phyloP scores from a whole-genome alignment of 2,888 invertebrate species.

The Cremastobaeus sp. region DNA sequence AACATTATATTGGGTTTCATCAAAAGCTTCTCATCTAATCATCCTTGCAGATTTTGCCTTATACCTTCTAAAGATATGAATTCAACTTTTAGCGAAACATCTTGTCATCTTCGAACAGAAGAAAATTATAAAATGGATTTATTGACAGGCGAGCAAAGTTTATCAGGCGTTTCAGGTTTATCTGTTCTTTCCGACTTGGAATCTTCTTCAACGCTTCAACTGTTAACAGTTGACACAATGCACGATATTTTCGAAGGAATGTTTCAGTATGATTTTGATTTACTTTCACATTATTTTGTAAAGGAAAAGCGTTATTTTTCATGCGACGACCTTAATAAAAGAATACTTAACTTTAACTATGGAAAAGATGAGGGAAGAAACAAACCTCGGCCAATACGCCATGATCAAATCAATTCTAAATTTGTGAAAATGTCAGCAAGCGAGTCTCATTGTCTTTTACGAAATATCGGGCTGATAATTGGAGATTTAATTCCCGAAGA shows the following conservation, averaged over 20 bases:
- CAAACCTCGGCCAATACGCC: conserved; percentile 21
- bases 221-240: conserved; percentile 39
- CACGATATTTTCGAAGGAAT: conserved; percentile 42
- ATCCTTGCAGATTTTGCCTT: neutral
- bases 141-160: neutral
- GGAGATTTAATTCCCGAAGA: conserved; percentile 41
- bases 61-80: neutral
- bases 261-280: neutral
- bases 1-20: neutral
- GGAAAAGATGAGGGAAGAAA: conserved; percentile 36
- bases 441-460: conserved; percentile 40
- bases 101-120: neutral
- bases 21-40: neutral
- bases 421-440: conserved; percentile 50
- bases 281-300: neutral
- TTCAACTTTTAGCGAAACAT: neutral
- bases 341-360: conserved; percentile 14
- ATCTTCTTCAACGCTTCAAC: neutral
- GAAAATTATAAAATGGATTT: neutral
- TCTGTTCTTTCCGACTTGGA: neutral
- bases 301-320: neutral
- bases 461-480: conserved; percentile 43
- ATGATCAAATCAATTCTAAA: conserved; percentile 8
- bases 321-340: conserved; percentile 15
- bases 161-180: neutral